phyloP scores from a whole-genome alignment of 2,797 vertebrate species.

The Octomys mimax region DNA sequence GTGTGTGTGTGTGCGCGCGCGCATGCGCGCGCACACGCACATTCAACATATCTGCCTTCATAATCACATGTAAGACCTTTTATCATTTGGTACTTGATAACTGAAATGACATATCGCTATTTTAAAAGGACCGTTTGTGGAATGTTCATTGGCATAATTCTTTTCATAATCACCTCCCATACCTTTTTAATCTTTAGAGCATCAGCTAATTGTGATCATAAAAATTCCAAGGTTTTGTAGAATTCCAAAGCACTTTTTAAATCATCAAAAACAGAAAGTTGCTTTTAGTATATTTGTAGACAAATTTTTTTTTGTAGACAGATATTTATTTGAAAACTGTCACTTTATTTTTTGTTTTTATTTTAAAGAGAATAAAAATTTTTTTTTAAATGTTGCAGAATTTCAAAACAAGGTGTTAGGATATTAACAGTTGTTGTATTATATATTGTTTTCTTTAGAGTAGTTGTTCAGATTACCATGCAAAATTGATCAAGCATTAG shows the following conservation, averaged over 20 bases:
- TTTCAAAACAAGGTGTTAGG: no score
- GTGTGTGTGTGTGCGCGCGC: background rate
- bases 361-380: no score
- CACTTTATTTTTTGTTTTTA: background rate
- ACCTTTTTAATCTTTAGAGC: background rate
- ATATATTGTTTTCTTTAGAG: no score
- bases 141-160: constrained; percentile 3
- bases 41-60: background rate
- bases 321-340: constrained; percentile 27
- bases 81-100: background rate
- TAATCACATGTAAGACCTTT: background rate
- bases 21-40: background rate
- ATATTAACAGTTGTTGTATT: no score
- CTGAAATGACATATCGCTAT: background rate
- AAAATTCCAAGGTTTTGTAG: background rate
- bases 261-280: constrained; percentile 6
- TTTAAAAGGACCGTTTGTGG: background rate
- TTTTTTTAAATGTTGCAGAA: no score
- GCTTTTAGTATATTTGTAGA: background rate
- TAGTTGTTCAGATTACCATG: no score
- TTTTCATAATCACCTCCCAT: background rate
- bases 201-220: constrained; percentile 19
- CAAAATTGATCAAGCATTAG: no score
- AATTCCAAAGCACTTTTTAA: background rate
- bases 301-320: background rate